These are phyloP conservation scores for Terebella lapidaria DNA, from an alignment of 2,888 invertebrate genomes.

Conservation along the genomic window DNA sequence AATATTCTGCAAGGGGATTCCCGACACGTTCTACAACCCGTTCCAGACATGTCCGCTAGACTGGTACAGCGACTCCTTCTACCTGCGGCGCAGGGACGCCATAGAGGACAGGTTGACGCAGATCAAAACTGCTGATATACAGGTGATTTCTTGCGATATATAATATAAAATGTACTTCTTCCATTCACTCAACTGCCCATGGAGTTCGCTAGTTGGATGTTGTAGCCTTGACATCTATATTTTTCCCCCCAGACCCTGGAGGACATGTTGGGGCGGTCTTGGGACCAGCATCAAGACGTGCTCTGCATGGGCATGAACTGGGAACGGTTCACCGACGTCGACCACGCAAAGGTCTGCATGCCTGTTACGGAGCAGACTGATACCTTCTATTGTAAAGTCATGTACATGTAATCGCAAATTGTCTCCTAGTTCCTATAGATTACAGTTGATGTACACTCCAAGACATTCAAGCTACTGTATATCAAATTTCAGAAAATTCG, in stretches of 20 bases:
- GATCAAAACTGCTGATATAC: neutral
- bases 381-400: too few species aligned
- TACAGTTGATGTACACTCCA: too few species aligned
- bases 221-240: neutral
- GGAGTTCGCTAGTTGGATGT: neutral
- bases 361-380: too few species aligned
- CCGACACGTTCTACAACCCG: slow-evolving; percentile 64
- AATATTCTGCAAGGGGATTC: slow-evolving; percentile 61
- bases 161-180: neutral
- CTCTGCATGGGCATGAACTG: slow-evolving; percentile 56
- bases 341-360: slow-evolving; percentile 25
- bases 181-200: neutral
- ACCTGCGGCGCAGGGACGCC: slow-evolving; percentile 59
- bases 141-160: slow-evolving; percentile 6
- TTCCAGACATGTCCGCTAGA: slow-evolving; percentile 72
- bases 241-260: neutral
- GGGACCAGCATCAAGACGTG: slow-evolving; percentile 49
- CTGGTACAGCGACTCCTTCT: slow-evolving; percentile 65
- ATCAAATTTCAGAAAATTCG: too few species aligned
- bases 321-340: slow-evolving; percentile 50
- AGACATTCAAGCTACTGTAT: too few species aligned
- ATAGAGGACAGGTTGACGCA: slow-evolving; percentile 58
- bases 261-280: slow-evolving; percentile 27
- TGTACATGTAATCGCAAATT: too few species aligned
- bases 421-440: too few species aligned